Evolutionary conservation across 2,888 invertebrate genomes (phyloP), one percentile per base, ranked within the genome.

Genomic region (Pantelozetes paolii): DNA sequence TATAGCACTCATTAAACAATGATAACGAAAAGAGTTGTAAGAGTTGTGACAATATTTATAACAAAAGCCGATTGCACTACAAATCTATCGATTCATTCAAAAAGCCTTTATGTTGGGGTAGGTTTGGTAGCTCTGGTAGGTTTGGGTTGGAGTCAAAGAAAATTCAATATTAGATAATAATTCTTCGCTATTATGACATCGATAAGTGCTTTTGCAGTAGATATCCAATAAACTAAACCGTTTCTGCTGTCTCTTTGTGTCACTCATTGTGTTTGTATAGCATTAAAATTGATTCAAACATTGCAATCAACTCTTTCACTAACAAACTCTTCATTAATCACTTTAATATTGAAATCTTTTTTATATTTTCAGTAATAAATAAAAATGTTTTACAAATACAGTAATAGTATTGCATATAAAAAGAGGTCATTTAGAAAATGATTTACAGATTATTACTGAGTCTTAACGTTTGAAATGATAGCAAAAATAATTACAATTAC

Each of bases 1-100:
- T 69, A 69, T 69, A 40, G 26, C 69, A 23, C 69, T 69, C 69
- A 69, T 69, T 69, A 69, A 69, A 69, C 69, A 69, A 69, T 69
- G 69, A 69, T 64, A 64, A 64, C 64, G 64, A 64, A 64, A 36
- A 9, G 9, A 36, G 36, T 36, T 9, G 9, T 36, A 36, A 9
- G 28, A 64, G 36, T 64, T 40, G 20, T 64, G 64, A 64, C 64
- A 64, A 32, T 32, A 64, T 64, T 28, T 32, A 64, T 64, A 40
- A 69, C 69, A 69, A 69, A 40, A 45, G 69, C 20, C 18, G 11
- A 64, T 69, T 69, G 69, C 45, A 8, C 69, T 69, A 42, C 69
- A 69, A 36, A 69, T 69, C 40, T 69, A 69, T 69, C 26, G 69
- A 69, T 69, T 45, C 18, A 20, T 9, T 67, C 40, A 40, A 42